Evolutionary conservation across 2,797 vertebrate species (phyloP).

Genomic region (Platyrinchus mystaceus): DNA sequence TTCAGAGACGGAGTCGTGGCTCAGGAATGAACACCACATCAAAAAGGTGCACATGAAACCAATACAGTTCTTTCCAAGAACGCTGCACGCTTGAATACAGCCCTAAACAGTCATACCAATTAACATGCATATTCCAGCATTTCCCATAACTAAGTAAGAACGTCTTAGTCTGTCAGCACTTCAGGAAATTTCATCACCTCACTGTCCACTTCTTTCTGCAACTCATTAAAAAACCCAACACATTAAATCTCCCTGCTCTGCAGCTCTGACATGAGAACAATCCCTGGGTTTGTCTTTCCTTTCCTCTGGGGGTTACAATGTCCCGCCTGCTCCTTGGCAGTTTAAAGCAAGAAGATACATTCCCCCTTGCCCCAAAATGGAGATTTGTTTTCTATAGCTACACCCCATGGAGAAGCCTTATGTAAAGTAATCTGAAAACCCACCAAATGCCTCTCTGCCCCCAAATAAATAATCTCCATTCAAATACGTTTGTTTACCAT

Average conservation of each 20-base stretch:
- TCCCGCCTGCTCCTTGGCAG: background rate
- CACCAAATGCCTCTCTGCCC: background rate
- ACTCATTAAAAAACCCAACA: conserved; percentile 62
- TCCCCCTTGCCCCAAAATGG: background rate
- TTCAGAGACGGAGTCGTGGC: conserved; percentile 22
- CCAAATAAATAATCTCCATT: background rate
- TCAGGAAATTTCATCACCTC: conserved; percentile 64
- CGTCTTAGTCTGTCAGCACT: conserved; percentile 59
- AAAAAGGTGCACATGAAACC: conserved; percentile 63
- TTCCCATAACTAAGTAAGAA: conserved; percentile 65
- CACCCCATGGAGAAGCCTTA: background rate
- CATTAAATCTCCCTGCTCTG: conserved; percentile 51
- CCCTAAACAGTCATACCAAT: conserved; percentile 60
- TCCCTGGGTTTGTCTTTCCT: conserved; percentile 24
- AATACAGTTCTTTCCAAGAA: conserved; percentile 59
- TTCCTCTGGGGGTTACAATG: conserved; percentile 23
- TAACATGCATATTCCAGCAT: conserved; percentile 64
- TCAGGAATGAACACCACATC: conserved; percentile 64
- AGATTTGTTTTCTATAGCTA: background rate
- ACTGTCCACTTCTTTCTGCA: conserved; percentile 67
- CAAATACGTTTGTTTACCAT: background rate
- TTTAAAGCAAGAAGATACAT: conserved; percentile 9
- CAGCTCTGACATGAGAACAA: conserved; percentile 57
- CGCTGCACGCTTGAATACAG: conserved; percentile 20
- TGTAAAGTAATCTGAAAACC: background rate